These are phyloP conservation scores for Drosophila pegasa DNA, from an alignment of 2,888 invertebrate genomes.

Conservation along the genomic window DNA sequence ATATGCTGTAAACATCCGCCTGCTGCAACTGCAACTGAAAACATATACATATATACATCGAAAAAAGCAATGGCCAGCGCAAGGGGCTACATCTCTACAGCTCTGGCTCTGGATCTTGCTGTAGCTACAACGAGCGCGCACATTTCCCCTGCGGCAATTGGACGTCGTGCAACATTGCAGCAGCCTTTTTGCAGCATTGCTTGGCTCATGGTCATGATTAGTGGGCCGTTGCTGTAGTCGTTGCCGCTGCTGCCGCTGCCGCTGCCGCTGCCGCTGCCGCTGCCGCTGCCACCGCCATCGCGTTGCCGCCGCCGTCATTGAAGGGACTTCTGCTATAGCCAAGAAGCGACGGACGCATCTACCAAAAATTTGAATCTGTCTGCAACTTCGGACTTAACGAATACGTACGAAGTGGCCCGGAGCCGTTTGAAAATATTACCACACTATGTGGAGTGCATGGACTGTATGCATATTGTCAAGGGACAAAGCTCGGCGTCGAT, in stretches of 20 bases:
- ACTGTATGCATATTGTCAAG: constrained; percentile 17
- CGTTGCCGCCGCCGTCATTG: constrained; percentile 12
- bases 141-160: constrained; percentile 78
- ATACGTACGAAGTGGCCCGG: constrained; percentile 77
- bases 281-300: constrained; percentile 10
- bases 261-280: not conserved
- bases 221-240: constrained; percentile 53
- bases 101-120: constrained; percentile 3
- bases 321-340: constrained; percentile 39
- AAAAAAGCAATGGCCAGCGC: constrained; percentile 46
- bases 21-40: constrained; percentile 83
- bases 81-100: constrained; percentile 38
- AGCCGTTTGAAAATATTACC: constrained; percentile 76
- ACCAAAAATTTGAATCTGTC: constrained; percentile 81
- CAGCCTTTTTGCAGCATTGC: constrained; percentile 64
- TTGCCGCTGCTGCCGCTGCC: constrained; percentile 7
- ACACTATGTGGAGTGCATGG: constrained; percentile 32
- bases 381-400: constrained; percentile 82
- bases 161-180: constrained; percentile 72
- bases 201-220: constrained; percentile 63
- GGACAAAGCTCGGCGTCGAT: constrained; percentile 41
- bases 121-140: constrained; percentile 67
- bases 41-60: constrained; percentile 61
- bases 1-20: constrained; percentile 82
- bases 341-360: constrained; percentile 57